Conservation (phyloP, 2,113 vertebrate species). For the Muntiacus reevesi region DNA sequence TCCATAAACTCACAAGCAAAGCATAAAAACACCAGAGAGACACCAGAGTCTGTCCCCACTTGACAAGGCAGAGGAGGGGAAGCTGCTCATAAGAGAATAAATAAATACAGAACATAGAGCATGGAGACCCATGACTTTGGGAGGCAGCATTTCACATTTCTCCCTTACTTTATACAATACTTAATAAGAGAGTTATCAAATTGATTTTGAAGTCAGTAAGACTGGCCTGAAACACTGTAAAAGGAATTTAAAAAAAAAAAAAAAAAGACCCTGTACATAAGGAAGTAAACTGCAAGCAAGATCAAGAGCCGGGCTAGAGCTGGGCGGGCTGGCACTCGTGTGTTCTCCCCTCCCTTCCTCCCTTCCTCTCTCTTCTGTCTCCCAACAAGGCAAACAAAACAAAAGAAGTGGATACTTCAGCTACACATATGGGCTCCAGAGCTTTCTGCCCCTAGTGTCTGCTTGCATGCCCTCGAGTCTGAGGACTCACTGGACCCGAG, state of each 20-base stretch:
- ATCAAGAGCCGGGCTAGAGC: background rate
- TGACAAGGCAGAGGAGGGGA: background rate
- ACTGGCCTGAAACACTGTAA: background rate
- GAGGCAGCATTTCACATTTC: background rate
- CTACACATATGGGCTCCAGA: slow-evolving; percentile 38
- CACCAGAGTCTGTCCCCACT: background rate
- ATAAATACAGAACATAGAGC: background rate
- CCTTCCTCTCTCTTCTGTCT: background rate
- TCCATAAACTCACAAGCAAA: background rate
- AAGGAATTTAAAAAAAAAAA: background rate
- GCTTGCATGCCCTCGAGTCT: slow-evolving; percentile 25
- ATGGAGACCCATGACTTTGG: background rate
- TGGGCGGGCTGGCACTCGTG: background rate
- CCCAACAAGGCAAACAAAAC: slow-evolving; percentile 1
- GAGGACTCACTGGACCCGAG: slow-evolving; percentile 14
- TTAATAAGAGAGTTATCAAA: background rate
- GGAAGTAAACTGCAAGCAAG: slow-evolving; percentile 11
- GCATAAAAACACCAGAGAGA: background rate
- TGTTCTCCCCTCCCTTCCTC: background rate
- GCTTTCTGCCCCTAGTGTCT: background rate
- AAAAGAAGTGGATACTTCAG: slow-evolving; percentile 36
- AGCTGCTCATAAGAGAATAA: background rate
- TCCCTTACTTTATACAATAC: background rate
- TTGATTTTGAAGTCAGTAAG: background rate
- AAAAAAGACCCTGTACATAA: background rate